phyloP scores from a whole-genome alignment of 2,888 invertebrate genomes.

The Monoplex corrugatus region DNA sequence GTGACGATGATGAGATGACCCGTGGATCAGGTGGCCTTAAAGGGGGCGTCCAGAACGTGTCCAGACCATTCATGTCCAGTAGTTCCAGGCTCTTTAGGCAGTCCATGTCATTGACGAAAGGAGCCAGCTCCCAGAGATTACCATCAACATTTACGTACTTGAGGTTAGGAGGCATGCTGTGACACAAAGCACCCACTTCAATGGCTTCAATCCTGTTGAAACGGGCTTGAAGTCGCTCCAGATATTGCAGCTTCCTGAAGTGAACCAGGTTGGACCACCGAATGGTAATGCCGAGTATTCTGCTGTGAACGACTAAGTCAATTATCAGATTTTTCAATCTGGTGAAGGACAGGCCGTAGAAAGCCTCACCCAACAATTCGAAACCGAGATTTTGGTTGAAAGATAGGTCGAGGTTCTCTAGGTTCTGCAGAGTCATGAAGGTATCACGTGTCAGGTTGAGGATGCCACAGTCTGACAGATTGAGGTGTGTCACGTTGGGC shows the following conservation, averaged over 20 bases:
- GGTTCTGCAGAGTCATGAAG: conserved; percentile 22
- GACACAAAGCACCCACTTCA: conserved; percentile 8
- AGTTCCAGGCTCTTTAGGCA: conserved; percentile 30
- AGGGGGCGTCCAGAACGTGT: conserved; percentile 23
- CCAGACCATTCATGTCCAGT: conserved; percentile 43
- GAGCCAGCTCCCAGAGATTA: conserved; percentile 50
- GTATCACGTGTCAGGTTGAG: background rate
- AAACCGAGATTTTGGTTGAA: conserved; percentile 35
- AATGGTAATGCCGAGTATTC: background rate
- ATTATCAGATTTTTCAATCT: conserved; percentile 27
- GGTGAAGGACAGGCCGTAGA: conserved; percentile 23
- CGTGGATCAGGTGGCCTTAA: background rate
- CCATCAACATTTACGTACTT: conserved; percentile 32
- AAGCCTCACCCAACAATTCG: background rate
- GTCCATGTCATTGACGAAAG: conserved; percentile 51
- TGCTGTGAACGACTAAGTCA: background rate
- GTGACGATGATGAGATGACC: no score
- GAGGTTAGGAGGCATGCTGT: conserved; percentile 47
- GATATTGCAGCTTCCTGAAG: background rate
- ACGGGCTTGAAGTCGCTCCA: background rate
- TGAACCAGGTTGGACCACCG: background rate
- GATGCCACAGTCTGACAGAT: conserved; percentile 29
- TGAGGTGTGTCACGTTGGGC: conserved; percentile 18
- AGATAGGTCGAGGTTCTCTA: conserved; percentile 20
- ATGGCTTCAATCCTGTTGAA: conserved; percentile 35